A percentile compares a stretch with the other conserved stretches of the same genome.
Conservation (phyloP, 1,140 invertebrate species). For the Pogonomyrmex californicus region DNA sequence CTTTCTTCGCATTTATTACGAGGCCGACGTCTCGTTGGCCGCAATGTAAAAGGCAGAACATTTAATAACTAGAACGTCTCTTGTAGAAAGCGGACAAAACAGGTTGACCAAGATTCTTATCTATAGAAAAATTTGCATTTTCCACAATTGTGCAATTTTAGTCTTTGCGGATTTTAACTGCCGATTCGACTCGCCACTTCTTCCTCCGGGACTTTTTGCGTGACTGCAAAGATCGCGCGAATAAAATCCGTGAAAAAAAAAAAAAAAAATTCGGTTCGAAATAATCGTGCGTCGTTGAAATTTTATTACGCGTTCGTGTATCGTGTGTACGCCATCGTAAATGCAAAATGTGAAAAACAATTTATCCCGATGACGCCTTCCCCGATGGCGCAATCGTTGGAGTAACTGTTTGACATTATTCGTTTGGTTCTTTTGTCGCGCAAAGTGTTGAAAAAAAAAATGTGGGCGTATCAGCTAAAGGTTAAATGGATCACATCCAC, state of each 20-base stretch:
- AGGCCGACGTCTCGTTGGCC: constrained; percentile 31
- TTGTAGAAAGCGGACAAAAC: constrained; percentile 42
- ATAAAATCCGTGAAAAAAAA: background rate
- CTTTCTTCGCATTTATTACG: constrained; percentile 55
- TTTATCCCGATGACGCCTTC: constrained; percentile 18
- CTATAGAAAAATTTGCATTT: constrained; percentile 42
- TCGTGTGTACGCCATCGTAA: background rate
- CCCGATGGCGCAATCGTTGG: background rate
- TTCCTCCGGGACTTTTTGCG: background rate
- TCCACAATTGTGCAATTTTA: background rate
- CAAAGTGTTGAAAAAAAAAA: constrained; percentile 32
- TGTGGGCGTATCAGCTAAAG: constrained; percentile 25
- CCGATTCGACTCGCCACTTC: background rate
- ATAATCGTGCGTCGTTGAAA: constrained; percentile 3
- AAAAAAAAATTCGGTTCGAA: constrained; percentile 18
- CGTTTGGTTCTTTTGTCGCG: constrained; percentile 21
- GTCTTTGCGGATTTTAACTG: background rate
- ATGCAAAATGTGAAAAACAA: constrained; percentile 12
- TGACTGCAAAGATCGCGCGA: background rate
- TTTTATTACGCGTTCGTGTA: constrained; percentile 15
- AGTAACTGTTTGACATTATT: constrained; percentile 47
- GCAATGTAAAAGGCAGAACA: constrained; percentile 43
- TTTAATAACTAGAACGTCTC: constrained; percentile 57
- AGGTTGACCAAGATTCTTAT: constrained; percentile 42
- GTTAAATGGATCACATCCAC: constrained; percentile 17